Base-by-base conservation (phyloP, 2,113 vertebrate genomes). In the Phrynosoma platyrhinos region DNA sequence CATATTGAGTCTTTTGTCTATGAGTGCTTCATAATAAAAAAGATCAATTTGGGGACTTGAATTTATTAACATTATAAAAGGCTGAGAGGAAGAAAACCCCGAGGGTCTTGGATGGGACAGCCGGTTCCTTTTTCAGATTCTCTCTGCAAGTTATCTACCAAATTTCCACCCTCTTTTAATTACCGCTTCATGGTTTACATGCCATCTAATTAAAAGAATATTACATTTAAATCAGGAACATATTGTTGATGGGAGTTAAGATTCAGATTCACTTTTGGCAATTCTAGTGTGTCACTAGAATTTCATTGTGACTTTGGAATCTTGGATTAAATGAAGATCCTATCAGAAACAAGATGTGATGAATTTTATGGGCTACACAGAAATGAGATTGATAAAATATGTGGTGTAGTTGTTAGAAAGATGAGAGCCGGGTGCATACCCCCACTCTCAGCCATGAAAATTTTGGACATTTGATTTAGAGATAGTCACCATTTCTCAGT, bases 161-260 rank as follows among this genome's bases (percentile, higher is more conserved):
- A 23, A 83, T 78, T 83, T 62, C 81, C 87, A 78, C 81, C 58
- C 87, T 68, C 72, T 88, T 88, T 83, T 83, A 88, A 88, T 88
- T 88, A 88, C 72, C 7, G 55, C 62, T 88, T 88, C 87, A 88
- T 78, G 80, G 58, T 66, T 87, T 75, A 76, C 86, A 87, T 87
- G 86, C 79, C 86, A 42, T 83, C 21, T 23, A 88, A 69, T 88
- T 83, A 88, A 78, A 88, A 88, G 55, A 83, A 88, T 88, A 88
- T 88, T 88, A 68, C 74, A 69, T 88, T 88, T 88, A 88, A 88
- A 83, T 78, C 47, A 88, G 81, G 72, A 88, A 77, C 87, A 83
- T 83, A 83, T 88, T 88, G 66, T 83, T 83, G 42, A 88, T 88
- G 87, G 87, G 64, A 83, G 80, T 83, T 88, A 72, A 83, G 80